phyloP scores from a whole-genome alignment of 2,888 invertebrate genomes.

The Drosophila picticornis region DNA sequence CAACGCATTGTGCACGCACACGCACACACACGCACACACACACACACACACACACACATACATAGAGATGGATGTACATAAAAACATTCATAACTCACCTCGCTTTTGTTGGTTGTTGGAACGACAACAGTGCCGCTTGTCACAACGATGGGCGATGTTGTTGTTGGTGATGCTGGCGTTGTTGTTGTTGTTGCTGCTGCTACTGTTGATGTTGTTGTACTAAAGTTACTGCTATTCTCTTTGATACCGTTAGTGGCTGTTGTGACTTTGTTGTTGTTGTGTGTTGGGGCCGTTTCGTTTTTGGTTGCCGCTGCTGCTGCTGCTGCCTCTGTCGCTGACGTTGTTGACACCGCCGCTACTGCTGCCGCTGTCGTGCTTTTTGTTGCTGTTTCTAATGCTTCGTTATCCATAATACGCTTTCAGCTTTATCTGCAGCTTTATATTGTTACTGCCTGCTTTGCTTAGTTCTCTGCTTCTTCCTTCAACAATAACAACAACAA shows the following conservation, averaged over 20 bases:
- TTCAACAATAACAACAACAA: conserved; percentile 52
- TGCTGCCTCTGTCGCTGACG: conserved; percentile 45
- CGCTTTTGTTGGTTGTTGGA: conserved; percentile 65
- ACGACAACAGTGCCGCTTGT: conserved; percentile 66
- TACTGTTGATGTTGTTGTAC: conserved; percentile 71
- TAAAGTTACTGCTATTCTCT: conserved; percentile 84
- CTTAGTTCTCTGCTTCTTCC: conserved; percentile 17
- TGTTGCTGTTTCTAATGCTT: conserved; percentile 76
- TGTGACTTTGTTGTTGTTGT: conserved; percentile 73
- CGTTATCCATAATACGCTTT: conserved; percentile 83
- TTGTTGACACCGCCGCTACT: conserved; percentile 39
- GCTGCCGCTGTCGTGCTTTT: conserved; percentile 69
- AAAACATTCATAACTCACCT: conserved; percentile 68
- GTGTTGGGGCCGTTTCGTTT: conserved; percentile 68
- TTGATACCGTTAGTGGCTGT: conserved; percentile 84
- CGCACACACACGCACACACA: too few relatives aligned
- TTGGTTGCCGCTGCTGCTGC: conserved; percentile 54
- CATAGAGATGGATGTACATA: conserved; percentile 4
- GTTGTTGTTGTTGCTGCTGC: conserved; percentile 49
- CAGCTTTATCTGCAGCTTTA: conserved; percentile 57
- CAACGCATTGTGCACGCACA: conserved; percentile 18
- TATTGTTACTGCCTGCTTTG: conserved; percentile 30
- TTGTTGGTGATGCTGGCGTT: conserved; percentile 46
- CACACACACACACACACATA: conserved; percentile 10
- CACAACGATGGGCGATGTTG: conserved; percentile 78